Conservation (phyloP, 2,888 invertebrate genomes). For the Patella ulyssiponensis region DNA sequence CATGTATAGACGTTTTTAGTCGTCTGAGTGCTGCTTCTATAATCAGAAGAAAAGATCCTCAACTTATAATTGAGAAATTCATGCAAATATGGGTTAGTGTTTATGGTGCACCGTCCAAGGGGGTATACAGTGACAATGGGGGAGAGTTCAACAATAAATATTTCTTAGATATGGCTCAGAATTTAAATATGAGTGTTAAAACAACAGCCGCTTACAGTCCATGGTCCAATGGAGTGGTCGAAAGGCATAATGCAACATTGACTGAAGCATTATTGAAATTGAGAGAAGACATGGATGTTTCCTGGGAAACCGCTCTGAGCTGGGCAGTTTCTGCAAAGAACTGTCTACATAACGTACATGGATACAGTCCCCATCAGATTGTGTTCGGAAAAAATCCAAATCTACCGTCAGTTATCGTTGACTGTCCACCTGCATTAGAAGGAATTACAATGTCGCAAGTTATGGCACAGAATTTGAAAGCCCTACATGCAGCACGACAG, state of each 20-base stretch:
- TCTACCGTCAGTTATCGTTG: conserved; percentile 20
- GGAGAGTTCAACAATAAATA: conserved; percentile 23
- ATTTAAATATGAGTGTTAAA: conserved; percentile 20
- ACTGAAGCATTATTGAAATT: conserved; percentile 28
- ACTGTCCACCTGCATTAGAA: conserved; percentile 27
- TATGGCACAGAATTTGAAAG: conserved; percentile 2
- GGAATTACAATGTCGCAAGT: conserved; percentile 20
- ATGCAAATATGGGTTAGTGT: neutral
- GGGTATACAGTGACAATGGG: conserved; percentile 19
- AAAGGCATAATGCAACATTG: conserved; percentile 27
- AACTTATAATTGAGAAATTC: neutral
- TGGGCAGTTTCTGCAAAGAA: conserved; percentile 16
- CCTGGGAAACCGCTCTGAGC: conserved; percentile 18
- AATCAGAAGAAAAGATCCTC: neutral
- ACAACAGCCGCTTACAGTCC: conserved; percentile 30
- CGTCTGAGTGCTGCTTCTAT: conserved; percentile 15
- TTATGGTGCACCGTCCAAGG: neutral
- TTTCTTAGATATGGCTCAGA: conserved; percentile 20
- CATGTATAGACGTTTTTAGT: conserved; percentile 8
- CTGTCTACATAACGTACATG: conserved; percentile 25
- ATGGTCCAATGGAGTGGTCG: conserved; percentile 28
- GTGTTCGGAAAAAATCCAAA: conserved; percentile 26
- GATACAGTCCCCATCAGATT: conserved; percentile 37
- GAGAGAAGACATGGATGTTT: conserved; percentile 25
- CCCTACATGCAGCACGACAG: conserved; percentile 9